A percentile compares a stretch with the other conserved stretches of the same genome.
Conservation (phyloP, 2,888 invertebrate genomes). For the Aspidiotus destructor region DNA sequence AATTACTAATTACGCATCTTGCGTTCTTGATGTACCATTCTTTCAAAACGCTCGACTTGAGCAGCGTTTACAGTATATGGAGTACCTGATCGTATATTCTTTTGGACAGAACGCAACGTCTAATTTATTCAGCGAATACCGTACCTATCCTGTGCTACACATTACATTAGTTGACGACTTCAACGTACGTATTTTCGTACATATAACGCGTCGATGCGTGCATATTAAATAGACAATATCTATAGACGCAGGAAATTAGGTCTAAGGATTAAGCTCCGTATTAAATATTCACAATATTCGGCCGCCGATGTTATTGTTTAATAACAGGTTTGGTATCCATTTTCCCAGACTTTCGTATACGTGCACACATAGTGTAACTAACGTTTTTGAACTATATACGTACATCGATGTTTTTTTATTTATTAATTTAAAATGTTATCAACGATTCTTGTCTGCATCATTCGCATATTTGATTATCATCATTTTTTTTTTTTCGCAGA, state of each 20-base stretch:
- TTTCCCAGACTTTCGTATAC: too few species aligned
- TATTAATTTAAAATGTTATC: too few species aligned
- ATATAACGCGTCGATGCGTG: slow-evolving; percentile 22
- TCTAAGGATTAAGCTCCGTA: slow-evolving; percentile 22
- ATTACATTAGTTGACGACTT: neutral
- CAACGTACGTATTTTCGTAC: slow-evolving; percentile 3
- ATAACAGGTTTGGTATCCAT: neutral
- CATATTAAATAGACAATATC: slow-evolving; percentile 30
- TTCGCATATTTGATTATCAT: too few species aligned
- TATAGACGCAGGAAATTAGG: slow-evolving; percentile 26
- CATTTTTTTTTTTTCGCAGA: too few species aligned
- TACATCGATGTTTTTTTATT: too few species aligned
- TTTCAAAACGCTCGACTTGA: slow-evolving; percentile 5
- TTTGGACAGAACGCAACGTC: slow-evolving; percentile 12
- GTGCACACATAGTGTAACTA: too few species aligned
- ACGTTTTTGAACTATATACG: too few species aligned
- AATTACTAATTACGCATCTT: slow-evolving; percentile 26
- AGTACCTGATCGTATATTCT: slow-evolving; percentile 5
- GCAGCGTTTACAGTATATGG: slow-evolving; percentile 5
- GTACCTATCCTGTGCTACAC: slow-evolving; percentile 2
- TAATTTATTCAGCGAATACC: slow-evolving; percentile 25
- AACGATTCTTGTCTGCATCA: too few species aligned
- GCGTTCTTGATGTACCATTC: slow-evolving; percentile 16
- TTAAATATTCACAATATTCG: slow-evolving; percentile 31
- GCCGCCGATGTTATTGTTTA: neutral